Evolutionary conservation across 1,140 invertebrate genomes (phyloP).

Genomic region (Bombyx mori): DNA sequence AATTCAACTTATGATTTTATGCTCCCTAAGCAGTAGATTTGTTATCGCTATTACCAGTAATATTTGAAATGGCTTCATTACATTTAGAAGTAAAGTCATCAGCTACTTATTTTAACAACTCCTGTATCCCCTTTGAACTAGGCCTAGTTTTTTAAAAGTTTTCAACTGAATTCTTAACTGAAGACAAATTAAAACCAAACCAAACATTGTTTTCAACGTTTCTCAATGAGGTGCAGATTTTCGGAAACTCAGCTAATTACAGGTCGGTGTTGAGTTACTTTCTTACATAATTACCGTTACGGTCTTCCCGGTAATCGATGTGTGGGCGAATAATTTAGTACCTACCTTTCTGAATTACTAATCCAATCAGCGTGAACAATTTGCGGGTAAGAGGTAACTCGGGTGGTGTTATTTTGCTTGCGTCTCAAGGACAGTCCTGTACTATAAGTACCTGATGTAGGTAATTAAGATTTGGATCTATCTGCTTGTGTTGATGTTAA

Average conservation of each 20-base stretch:
- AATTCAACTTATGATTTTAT: too few relatives aligned
- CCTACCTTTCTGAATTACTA: conserved; percentile 15
- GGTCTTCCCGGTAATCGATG: conserved; percentile 11
- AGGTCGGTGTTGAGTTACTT: conserved; percentile 4
- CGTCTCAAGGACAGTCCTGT: too few relatives aligned
- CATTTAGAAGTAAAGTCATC: neutral
- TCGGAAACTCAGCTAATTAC: conserved; percentile 2
- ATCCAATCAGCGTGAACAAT: conserved; percentile 12
- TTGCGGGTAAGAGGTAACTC: conserved; percentile 6
- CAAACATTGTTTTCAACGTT: neutral
- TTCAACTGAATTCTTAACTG: neutral
- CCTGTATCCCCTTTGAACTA: neutral
- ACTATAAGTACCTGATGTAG: too few relatives aligned
- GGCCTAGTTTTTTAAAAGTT: neutral
- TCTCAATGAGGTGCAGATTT: neutral
- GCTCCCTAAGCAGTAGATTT: too few relatives aligned
- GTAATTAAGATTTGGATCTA: too few relatives aligned
- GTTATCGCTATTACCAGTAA: too few relatives aligned
- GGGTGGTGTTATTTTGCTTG: conserved; percentile 1
- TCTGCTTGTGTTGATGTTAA: too few relatives aligned
- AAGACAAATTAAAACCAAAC: neutral
- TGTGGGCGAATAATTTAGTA: conserved; percentile 20
- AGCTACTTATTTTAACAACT: neutral
- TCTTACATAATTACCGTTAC: conserved; percentile 14
- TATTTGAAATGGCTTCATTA: neutral